Evolutionary conservation across 2,113 vertebrate species (phyloP), one percentile per base, ranked within the genome.

Genomic region (Zapornia atra): DNA sequence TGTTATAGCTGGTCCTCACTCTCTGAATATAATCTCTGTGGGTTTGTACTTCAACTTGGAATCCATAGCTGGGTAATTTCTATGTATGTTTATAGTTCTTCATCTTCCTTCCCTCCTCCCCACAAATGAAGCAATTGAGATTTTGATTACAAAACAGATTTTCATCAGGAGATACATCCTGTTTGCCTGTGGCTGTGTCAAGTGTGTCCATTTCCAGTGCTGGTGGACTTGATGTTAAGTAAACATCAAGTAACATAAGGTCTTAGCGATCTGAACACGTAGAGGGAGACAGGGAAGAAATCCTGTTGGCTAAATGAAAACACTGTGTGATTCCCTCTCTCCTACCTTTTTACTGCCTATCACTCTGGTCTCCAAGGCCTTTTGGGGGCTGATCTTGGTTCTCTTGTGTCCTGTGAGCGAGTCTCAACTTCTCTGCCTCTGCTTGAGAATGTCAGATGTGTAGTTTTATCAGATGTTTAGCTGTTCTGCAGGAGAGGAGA

Each of bases 1-100:
- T 94, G 88, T 90, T 93, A 29, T 42, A 81, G 56, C 80, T 76
- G 78, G 54, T 88, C 48, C 83, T 88, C 7, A 29, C 88, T 92
- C 79, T 80, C 3, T 29, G 59, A 93, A 81, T 77, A 40, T 77
- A 29, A 92, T 92, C 82, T 81, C 76, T 75, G 51, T 51, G 88
- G 64, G 51, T 53, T 94, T 40, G 0, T 71, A n/a, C 86, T 96
- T 88, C 71, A 78, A 56, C 53, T 68, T 81, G 90, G 88, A 87
- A 93, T 71, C 69, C 1, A 3, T 36, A 19, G 71, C 76, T 88
- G 33, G 20, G 0, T 64, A 24, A 86, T 90, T 92, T 56, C 53
- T 90, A 34, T 76, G 57, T 83, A 29, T 88, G 92, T 97, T 95
- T 94, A 44, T 94, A 36, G 95, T 94, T 92, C 91, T 65, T 79